Evolutionary conservation across 2,888 invertebrate genomes (phyloP).

Genomic region (Phrixothrix hirtus): DNA sequence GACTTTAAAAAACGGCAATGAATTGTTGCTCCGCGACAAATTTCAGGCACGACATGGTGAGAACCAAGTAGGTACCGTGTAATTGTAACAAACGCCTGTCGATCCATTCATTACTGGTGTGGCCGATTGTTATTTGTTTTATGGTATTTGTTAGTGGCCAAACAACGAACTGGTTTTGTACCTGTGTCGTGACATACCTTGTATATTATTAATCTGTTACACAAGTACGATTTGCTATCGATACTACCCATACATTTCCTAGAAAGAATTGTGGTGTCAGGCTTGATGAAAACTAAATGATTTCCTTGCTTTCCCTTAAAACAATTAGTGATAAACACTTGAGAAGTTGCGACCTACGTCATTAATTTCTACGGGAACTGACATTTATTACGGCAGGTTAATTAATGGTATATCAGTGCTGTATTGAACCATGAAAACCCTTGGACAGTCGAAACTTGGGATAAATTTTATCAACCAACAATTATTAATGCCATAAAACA

Average conservation of each 20-base stretch:
- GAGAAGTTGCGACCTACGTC: no score
- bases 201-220: slow-evolving; percentile 13
- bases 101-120: slow-evolving; percentile 27
- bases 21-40: slow-evolving; percentile 26
- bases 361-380: no score
- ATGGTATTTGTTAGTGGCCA: slow-evolving; percentile 25
- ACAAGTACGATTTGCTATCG: slow-evolving; percentile 3
- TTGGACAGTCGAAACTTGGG: no score
- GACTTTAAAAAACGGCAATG: slow-evolving; percentile 7
- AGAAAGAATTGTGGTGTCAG: background rate
- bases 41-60: slow-evolving; percentile 25
- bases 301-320: no score
- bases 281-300: no score
- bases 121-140: slow-evolving; percentile 29
- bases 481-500: no score
- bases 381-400: no score
- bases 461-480: no score
- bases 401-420: no score
- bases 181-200: slow-evolving; percentile 14
- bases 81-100: slow-evolving; percentile 30
- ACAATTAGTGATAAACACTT: no score
- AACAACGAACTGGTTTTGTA: slow-evolving; percentile 26
- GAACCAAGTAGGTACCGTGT: slow-evolving; percentile 28
- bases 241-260: slow-evolving; percentile 4
- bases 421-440: no score